Evolutionary conservation across 2,113 vertebrate genomes (phyloP), one percentile per base, ranked within the genome.

Genomic region (Rynchops niger): DNA sequence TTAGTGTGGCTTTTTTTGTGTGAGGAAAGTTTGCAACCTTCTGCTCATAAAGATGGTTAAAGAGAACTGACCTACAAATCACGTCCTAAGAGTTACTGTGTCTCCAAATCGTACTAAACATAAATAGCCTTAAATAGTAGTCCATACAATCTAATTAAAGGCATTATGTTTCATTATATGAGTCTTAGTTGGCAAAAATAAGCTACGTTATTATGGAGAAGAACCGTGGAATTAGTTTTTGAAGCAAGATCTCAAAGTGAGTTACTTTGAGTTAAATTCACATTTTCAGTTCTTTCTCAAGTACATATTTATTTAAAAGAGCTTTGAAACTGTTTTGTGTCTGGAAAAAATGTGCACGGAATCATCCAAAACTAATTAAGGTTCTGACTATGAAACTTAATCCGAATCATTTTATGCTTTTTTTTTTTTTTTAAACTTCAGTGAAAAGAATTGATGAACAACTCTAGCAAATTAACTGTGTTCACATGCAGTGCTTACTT

Each of bases 141-240:
- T 42, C 45, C 43, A 49, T 65, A 43, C 63, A 93, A 83, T 96
- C 61, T 71, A 74, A 95, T 93, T 91, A 85, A 96, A 88, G 38
- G 91, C 23, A 38, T 86, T 84, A 43, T 53, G 9, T 40, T 96
- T 94, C 65, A 32, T 96, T 88, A 53, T 78, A 45, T 91, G 66
- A 84, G 47, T 70, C 10, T 47, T 72, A 82, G 71, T 70, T 96
- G 88, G 82, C 58, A 81, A 84, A 96, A 97, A 74, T 63, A 81
- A 83, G 27, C 22, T 73, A 61, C 0, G 22, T 90, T 86, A 52
- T 95, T 88, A 86, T 94, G 94, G 94, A 93, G 93, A 91, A 59
- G 76, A 90, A 93, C 34, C 69, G 71, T 84, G 70, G 92, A 95
- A 93, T 96, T 91, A 85, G 25, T 62, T 95, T 94, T 81, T 95